Evolutionary conservation across 2,797 vertebrate genomes (phyloP).

Genomic region (Bradypus variegatus): DNA sequence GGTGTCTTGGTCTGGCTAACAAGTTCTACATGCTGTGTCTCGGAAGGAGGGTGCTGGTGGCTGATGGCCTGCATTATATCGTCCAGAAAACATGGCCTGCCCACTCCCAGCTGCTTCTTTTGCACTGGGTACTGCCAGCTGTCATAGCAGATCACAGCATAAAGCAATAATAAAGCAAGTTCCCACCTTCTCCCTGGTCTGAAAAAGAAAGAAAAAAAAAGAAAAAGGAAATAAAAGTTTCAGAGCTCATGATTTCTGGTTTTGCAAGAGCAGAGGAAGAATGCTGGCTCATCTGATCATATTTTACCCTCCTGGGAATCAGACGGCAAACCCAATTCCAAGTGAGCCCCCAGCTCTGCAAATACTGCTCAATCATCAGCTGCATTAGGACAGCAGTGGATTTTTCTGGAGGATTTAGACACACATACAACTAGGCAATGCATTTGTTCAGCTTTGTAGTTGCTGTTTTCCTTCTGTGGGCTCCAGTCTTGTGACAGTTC

Average conservation of each 20-base stretch:
- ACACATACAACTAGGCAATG: not conserved
- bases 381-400: not conserved
- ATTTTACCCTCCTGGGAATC: constrained; percentile 52
- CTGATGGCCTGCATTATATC: constrained; percentile 47
- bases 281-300: constrained; percentile 37
- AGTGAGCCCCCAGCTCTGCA: constrained; percentile 31
- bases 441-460: not conserved
- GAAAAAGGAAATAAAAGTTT: not conserved
- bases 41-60: constrained; percentile 52
- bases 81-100: constrained; percentile 53
- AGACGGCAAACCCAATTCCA: constrained; percentile 42
- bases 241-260: constrained; percentile 28
- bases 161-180: constrained; percentile 44
- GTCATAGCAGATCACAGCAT: constrained; percentile 58
- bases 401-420: constrained; percentile 33
- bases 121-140: constrained; percentile 43
- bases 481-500: not conserved
- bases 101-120: constrained; percentile 63
- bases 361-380: not conserved
- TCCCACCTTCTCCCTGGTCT: constrained; percentile 17
- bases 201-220: constrained; percentile 38
- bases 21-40: constrained; percentile 50
- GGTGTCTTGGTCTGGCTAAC: constrained; percentile 32
- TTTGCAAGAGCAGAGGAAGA: not conserved
- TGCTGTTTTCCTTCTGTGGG: not conserved